A percentile compares a stretch with the other conserved stretches of the same genome.
These are phyloP conservation scores for Teinopalpus imperialis DNA, from an alignment of 2,888 invertebrate genomes.

Conservation along the genomic window DNA sequence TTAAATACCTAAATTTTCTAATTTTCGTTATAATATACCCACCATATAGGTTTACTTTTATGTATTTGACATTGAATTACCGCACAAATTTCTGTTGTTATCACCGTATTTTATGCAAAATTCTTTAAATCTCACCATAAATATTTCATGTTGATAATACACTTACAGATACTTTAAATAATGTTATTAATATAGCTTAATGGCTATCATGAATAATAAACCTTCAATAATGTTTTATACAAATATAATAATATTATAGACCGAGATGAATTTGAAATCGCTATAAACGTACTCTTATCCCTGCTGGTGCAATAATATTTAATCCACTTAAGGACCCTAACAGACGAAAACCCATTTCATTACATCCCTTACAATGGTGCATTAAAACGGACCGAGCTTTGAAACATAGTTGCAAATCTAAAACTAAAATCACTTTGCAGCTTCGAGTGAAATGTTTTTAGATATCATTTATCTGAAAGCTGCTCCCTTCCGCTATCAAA, in stretches of 20 bases:
- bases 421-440: constrained; percentile 41
- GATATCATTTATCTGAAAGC: constrained; percentile 77
- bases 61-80: too few relatives aligned
- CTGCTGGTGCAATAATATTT: constrained; percentile 46
- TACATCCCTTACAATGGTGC: constrained; percentile 59
- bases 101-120: too few relatives aligned
- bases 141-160: too few relatives aligned
- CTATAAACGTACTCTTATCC: constrained; percentile 40
- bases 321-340: constrained; percentile 64
- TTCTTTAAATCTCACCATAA: too few relatives aligned
- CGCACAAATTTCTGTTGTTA: too few relatives aligned
- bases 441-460: constrained; percentile 34
- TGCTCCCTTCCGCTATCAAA: constrained; percentile 76
- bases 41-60: too few relatives aligned
- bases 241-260: constrained; percentile 36
- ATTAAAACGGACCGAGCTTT: constrained; percentile 52
- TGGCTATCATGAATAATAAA: too few relatives aligned
- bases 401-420: constrained; percentile 69
- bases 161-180: too few relatives aligned
- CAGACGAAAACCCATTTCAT: constrained; percentile 65
- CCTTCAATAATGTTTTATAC: too few relatives aligned
- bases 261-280: constrained; percentile 34
- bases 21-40: too few relatives aligned
- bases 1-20: too few relatives aligned
- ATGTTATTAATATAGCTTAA: too few relatives aligned